Conservation (phyloP, 2,888 invertebrate species). For the Synanthedon vespiformis region DNA sequence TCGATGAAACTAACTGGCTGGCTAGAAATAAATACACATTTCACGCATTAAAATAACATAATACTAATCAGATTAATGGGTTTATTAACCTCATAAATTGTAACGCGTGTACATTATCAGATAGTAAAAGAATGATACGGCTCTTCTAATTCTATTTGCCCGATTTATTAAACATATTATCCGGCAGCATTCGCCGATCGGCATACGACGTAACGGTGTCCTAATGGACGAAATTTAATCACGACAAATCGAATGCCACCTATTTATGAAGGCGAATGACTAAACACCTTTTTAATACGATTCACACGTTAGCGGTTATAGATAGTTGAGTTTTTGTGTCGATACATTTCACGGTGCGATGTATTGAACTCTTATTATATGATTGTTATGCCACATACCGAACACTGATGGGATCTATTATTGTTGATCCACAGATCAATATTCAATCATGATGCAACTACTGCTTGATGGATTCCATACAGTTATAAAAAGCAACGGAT, state of each 20-base stretch:
- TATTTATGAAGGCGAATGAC: conserved; percentile 69
- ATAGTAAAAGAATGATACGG: conserved; percentile 34
- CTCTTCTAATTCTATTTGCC: conserved; percentile 44
- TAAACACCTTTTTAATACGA: conserved; percentile 70
- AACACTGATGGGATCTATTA: conserved; percentile 65
- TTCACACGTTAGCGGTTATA: conserved; percentile 70
- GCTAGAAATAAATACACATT: too few relatives aligned
- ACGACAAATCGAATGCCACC: conserved; percentile 69
- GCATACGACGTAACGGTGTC: conserved; percentile 56
- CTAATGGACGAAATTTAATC: conserved; percentile 68
- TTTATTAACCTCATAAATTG: neutral
- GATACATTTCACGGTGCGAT: conserved; percentile 68
- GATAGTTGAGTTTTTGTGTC: conserved; percentile 68
- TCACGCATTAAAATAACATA: too few relatives aligned
- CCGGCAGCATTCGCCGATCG: conserved; percentile 44
- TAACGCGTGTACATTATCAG: conserved; percentile 16
- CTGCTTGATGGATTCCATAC: conserved; percentile 38
- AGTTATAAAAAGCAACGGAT: conserved; percentile 35
- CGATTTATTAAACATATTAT: conserved; percentile 55
- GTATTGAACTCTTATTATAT: conserved; percentile 68
- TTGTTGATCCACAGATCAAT: conserved; percentile 68
- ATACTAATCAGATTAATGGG: too few relatives aligned
- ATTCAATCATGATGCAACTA: conserved; percentile 63
- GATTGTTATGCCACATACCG: conserved; percentile 67
- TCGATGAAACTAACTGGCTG: too few relatives aligned